phyloP scores from a whole-genome alignment of 2,797 vertebrate species.

The Chanos chanos region DNA sequence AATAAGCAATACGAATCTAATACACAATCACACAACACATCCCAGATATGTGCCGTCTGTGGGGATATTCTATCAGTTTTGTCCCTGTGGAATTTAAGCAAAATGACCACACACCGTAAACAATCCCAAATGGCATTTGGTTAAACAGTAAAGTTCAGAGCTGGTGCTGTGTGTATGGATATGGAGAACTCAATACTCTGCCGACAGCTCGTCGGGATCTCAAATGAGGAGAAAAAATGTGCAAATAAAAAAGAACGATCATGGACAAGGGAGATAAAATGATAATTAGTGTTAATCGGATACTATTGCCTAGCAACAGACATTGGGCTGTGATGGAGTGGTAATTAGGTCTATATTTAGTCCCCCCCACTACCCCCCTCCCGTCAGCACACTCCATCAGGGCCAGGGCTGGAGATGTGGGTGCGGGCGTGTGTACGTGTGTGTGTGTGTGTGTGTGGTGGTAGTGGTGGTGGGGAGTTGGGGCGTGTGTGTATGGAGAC shows the following conservation, averaged over 20 bases:
- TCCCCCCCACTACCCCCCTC: conserved; percentile 47
- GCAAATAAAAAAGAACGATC: conserved; percentile 37
- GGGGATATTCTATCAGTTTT: too few species aligned
- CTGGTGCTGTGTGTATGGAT: too few species aligned
- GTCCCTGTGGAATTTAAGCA: too few species aligned
- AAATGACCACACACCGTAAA: too few species aligned
- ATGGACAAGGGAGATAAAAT: conserved; percentile 50
- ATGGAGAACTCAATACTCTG: too few species aligned
- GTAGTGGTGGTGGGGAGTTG: background rate
- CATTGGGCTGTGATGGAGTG: conserved; percentile 33
- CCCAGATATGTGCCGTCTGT: too few species aligned
- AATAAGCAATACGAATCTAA: too few species aligned
- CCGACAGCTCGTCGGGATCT: conserved; percentile 23
- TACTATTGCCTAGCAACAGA: conserved; percentile 54
- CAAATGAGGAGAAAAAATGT: conserved; percentile 12
- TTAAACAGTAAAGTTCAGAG: too few species aligned
- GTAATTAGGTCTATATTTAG: conserved; percentile 56
- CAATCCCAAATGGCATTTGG: too few species aligned
- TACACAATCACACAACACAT: too few species aligned
- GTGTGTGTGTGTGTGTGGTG: background rate
- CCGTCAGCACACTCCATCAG: conserved; percentile 60
- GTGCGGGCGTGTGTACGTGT: background rate
- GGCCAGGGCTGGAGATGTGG: conserved; percentile 52
- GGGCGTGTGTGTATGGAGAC: background rate
- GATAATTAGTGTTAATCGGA: conserved; percentile 58